These are phyloP conservation scores for Dendrolimus punctatus DNA, from an alignment of 1,140 invertebrate species.

Conservation along the genomic window DNA sequence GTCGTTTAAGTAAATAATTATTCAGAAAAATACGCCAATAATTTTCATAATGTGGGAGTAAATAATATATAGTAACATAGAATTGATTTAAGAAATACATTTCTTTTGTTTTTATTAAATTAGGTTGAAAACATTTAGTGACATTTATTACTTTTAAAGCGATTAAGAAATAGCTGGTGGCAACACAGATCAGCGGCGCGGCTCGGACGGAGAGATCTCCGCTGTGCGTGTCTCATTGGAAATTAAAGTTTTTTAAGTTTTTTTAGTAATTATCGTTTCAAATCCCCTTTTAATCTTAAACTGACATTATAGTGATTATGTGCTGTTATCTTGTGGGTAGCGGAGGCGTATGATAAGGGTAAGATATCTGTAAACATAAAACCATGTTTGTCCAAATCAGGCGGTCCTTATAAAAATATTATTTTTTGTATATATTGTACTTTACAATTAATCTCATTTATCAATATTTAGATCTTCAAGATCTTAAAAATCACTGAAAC, in stretches of 20 bases:
- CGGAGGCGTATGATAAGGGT: conserved; percentile 58
- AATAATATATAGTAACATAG: no score
- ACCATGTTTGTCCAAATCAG: conserved; percentile 30
- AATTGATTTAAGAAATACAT: no score
- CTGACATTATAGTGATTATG: conserved; percentile 61
- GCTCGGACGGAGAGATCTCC: conserved; percentile 38
- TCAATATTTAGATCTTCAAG: not conserved
- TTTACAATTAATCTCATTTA: conserved; percentile 2
- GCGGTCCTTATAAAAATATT: conserved; percentile 24
- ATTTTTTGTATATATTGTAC: conserved; percentile 23
- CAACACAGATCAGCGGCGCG: conserved; percentile 52
- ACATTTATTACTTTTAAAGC: conserved; percentile 15
- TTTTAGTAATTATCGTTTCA: conserved; percentile 42
- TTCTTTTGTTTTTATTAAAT: no score
- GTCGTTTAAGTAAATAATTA: no score
- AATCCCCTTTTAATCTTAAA: conserved; percentile 34
- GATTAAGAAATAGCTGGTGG: conserved; percentile 26
- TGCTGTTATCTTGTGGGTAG: conserved; percentile 49
- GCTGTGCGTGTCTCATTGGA: conserved; percentile 40
- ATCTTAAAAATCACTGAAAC: no score
- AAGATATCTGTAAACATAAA: conserved; percentile 38
- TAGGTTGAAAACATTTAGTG: not conserved
- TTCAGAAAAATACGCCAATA: no score
- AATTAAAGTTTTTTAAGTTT: conserved; percentile 52
- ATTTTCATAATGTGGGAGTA: no score